Evolutionary conservation across 1,140 invertebrate species (phyloP).

Genomic region (Penaeus japonicus): DNA sequence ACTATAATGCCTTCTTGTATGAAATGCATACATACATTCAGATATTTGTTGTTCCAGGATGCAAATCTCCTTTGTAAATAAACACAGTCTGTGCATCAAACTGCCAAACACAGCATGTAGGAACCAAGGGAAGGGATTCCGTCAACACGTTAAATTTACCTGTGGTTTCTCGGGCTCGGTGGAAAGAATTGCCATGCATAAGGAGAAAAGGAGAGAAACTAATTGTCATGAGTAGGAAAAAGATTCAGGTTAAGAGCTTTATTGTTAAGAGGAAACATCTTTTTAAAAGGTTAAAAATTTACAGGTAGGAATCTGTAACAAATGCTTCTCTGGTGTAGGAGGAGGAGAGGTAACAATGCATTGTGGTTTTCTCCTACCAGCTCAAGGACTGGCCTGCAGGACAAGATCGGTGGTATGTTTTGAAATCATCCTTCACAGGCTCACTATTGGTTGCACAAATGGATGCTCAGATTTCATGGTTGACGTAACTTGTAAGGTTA

Average conservation of each 20-base stretch:
- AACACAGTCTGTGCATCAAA: slow-evolving; percentile 30
- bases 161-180: background rate
- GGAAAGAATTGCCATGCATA: background rate
- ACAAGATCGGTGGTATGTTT: no score
- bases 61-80: slow-evolving; percentile 35
- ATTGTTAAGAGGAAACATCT: no score
- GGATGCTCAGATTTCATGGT: slow-evolving; percentile 13
- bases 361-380: background rate
- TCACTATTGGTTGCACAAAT: slow-evolving; percentile 26
- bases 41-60: slow-evolving; percentile 6
- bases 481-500: background rate
- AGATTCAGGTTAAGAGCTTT: no score
- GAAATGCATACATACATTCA: no score
- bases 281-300: no score
- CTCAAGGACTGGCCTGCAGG: background rate
- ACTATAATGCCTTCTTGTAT: no score
- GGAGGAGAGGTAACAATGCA: no score
- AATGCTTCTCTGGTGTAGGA: no score
- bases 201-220: no score
- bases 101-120: slow-evolving; percentile 29
- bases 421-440: background rate
- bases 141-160: background rate
- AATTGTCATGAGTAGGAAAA: no score
- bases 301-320: no score
- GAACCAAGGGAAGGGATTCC: slow-evolving; percentile 22